These are phyloP conservation scores for Remorina albescens DNA, from an alignment of 2,797 vertebrate genomes.

Conservation along the genomic window DNA sequence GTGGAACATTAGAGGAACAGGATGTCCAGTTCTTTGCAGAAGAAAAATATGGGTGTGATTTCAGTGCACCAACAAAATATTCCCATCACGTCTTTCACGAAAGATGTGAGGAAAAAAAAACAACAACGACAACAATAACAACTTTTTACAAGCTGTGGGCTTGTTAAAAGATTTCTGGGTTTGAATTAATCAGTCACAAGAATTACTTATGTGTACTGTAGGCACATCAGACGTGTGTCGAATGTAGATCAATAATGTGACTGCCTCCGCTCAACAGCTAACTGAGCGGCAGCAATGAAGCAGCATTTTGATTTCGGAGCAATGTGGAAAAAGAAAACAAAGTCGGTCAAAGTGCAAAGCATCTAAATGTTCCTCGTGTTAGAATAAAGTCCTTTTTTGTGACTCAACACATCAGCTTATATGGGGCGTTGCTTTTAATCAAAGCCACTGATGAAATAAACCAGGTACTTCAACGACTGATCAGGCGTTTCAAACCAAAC, in stretches of 20 bases:
- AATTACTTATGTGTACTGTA: too few relatives aligned
- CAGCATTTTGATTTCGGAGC: neutral
- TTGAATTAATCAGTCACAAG: constrained; percentile 8
- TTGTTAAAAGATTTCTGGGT: constrained; percentile 2
- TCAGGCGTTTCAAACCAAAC: neutral
- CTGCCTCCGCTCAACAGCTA: neutral
- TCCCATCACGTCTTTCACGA: neutral
- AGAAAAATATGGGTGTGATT: neutral
- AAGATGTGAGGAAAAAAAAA: too few relatives aligned
- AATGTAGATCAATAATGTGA: neutral
- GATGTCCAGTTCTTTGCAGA: neutral
- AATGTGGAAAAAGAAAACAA: neutral
- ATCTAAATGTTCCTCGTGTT: too few relatives aligned
- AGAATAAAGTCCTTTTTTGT: too few relatives aligned
- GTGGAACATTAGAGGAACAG: neutral
- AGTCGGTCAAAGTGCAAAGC: neutral
- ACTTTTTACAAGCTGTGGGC: neutral
- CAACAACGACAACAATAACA: too few relatives aligned
- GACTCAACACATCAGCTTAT: too few relatives aligned
- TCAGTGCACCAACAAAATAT: neutral
- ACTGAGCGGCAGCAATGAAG: neutral
- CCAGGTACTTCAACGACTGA: neutral
- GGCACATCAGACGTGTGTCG: too few relatives aligned
- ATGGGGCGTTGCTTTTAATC: too few relatives aligned
- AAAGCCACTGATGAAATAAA: too few relatives aligned